Base-by-base conservation (phyloP, 2,888 invertebrate species). In the Ormyrus pomaceus region DNA sequence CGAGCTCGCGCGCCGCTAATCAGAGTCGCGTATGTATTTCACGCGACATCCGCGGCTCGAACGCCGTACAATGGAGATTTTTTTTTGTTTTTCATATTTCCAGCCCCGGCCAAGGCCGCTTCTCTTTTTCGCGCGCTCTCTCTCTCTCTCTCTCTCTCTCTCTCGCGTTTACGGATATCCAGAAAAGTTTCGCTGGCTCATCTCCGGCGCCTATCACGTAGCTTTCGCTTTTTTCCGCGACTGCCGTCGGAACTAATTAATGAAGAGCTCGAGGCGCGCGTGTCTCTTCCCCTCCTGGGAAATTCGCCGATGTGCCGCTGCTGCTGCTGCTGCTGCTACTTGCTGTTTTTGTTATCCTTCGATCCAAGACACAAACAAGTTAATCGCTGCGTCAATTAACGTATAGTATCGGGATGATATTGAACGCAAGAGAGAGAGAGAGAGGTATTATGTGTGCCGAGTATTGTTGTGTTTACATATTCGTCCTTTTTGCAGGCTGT, bases 291-390 rank as follows among this genome's bases (percentile, higher is more conserved):
- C 59, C 69, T 77, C 77, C 11, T 59, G 77, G 77, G 77, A 77
- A 72, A 77, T 77, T 72, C 50, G 56, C 34, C 61, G 64, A 76
- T 50, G 66, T 50, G 50, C n/a, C 19, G 34, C n/a, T 6, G 45
- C 13, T 10, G 7, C 19, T 19, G 45, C 46, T 5, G 1, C 11
- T 19, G 58, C 48, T 5, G 19, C 56, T 19, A 19, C 19, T 19
- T 19, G 13, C 59, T 78, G 69, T 78, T 79, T 73, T 74, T 74
- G 68, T 74, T 70, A 69, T 74, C 64, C 65, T 75, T 70, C 70
- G 68, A 62, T 65, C 13, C 68, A 62, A 58, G 79, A 68, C 19
- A 19, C 65, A 79, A 76, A 81, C 71, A 79, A 71, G 61, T 71
- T 71, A 79, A 75, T 81, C 75, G 78, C 46, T 66, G 71, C 50